A percentile compares a stretch with the other conserved stretches of the same genome.
Conservation (phyloP, 2,113 vertebrate species). For the Periophthalmodon schlosseri region DNA sequence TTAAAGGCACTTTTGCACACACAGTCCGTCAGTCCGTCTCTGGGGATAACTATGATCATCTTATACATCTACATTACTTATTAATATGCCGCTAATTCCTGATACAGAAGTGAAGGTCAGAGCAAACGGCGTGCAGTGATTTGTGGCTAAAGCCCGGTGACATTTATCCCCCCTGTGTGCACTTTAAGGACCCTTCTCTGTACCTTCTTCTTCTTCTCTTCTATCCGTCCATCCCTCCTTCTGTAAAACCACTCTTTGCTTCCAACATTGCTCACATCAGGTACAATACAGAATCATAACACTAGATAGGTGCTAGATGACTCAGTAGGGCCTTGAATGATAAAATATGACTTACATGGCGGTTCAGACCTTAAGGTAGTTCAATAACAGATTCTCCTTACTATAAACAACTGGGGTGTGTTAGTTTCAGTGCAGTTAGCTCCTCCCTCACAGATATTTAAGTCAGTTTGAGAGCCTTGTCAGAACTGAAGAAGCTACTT, state of each 20-base stretch:
- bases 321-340: too few species aligned
- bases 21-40: constrained; percentile 46
- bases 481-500: too few species aligned
- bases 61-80: constrained; percentile 55
- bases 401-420: too few species aligned
- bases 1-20: constrained; percentile 40
- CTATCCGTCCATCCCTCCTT: not conserved
- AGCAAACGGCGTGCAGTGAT: constrained; percentile 44
- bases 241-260: not conserved
- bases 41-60: constrained; percentile 53
- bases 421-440: too few species aligned
- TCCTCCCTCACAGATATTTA: too few species aligned
- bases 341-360: too few species aligned
- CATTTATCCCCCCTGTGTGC: constrained; percentile 70
- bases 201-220: not conserved
- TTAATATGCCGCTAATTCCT: constrained; percentile 62
- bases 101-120: constrained; percentile 69
- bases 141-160: constrained; percentile 70
- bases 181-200: constrained; percentile 40
- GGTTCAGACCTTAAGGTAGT: too few species aligned
- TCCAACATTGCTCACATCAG: not conserved
- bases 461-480: too few species aligned
- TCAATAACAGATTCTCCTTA: too few species aligned
- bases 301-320: not conserved
- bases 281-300: not conserved